Evolutionary conservation across 2,888 invertebrate species (phyloP).

Genomic region (Morpho helenor): DNA sequence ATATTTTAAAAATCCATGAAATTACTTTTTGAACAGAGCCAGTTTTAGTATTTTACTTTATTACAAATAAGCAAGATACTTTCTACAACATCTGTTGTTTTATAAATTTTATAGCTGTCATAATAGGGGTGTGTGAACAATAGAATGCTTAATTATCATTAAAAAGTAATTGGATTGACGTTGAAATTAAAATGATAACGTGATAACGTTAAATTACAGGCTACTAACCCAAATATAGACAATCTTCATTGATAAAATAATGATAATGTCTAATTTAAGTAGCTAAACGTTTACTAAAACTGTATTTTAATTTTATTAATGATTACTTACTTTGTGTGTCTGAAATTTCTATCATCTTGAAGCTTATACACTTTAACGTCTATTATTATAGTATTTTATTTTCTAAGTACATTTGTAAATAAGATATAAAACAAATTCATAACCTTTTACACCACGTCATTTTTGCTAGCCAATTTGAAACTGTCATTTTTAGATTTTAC

Average conservation of each 20-base stretch:
- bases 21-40: too few relatives aligned
- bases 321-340: slow-evolving; percentile 88
- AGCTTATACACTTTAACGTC: slow-evolving; percentile 25
- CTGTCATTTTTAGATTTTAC: slow-evolving; percentile 26
- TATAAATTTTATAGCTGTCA: too few relatives aligned
- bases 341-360: slow-evolving; percentile 89
- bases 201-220: neutral
- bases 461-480: slow-evolving; percentile 41
- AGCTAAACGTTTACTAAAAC: slow-evolving; percentile 1
- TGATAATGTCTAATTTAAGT: slow-evolving; percentile 10
- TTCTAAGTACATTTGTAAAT: slow-evolving; percentile 42
- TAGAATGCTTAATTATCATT: too few relatives aligned
- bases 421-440: slow-evolving; percentile 49
- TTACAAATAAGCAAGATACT: too few relatives aligned
- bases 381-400: slow-evolving; percentile 28
- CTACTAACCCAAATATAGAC: neutral
- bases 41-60: too few relatives aligned
- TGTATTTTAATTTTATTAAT: slow-evolving; percentile 14
- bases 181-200: neutral
- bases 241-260: slow-evolving; percentile 22
- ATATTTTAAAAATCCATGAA: too few relatives aligned
- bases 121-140: too few relatives aligned
- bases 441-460: slow-evolving; percentile 67
- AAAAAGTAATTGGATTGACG: too few relatives aligned
- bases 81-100: neutral